Evolutionary conservation across 2,797 vertebrate genomes (phyloP), one percentile per base, ranked within the genome.

Genomic region (Petrocephalus schoutedeni): DNA sequence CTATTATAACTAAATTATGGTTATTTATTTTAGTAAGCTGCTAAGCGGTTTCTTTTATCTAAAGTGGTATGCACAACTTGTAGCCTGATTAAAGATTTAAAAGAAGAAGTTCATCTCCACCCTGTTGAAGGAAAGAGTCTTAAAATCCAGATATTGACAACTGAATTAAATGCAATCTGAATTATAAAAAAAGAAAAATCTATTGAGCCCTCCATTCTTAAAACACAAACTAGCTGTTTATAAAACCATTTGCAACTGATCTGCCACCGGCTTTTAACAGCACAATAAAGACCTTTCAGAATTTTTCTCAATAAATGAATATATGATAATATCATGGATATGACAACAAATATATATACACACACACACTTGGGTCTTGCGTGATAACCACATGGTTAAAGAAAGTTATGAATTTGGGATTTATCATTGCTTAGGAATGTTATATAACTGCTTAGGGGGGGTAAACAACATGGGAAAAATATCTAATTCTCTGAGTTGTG

Each of bases 401-500:
- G 14, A 84, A 28, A 53, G 19, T 58, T 36, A 59, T 58, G 23
- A 32, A 87, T 80, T 58, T 57, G 54, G 54, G 53, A 45, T 36
- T 80, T 32, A 71, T 57, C 53, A 21, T 58, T 58, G 2, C 5
- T 14, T 49, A 82, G 56, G 77, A 87, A 53, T 56, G 64, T 41
- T 57, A 4, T 58, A n/a, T 89, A 45, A 53, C 58, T 45, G 51
- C 74, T 23, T 61, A 56, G 56, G 64, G 71, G 32, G 71, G 19
- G 0, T 3, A 82, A 83, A 56, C 28, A 49, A 9, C 58, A 12
- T 19, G 7, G 21, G 23, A 61, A 83, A 71, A 88, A 85, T 88
- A 87, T 71, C 57, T 21, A 28, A 86, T 83, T 92, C 91, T 85
- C 90, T 89, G 87, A 49, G 87, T 87, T 92, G 86, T 87, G 59